Evolutionary conservation across 2,113 vertebrate genomes (phyloP).

Genomic region (Vidua macroura): DNA sequence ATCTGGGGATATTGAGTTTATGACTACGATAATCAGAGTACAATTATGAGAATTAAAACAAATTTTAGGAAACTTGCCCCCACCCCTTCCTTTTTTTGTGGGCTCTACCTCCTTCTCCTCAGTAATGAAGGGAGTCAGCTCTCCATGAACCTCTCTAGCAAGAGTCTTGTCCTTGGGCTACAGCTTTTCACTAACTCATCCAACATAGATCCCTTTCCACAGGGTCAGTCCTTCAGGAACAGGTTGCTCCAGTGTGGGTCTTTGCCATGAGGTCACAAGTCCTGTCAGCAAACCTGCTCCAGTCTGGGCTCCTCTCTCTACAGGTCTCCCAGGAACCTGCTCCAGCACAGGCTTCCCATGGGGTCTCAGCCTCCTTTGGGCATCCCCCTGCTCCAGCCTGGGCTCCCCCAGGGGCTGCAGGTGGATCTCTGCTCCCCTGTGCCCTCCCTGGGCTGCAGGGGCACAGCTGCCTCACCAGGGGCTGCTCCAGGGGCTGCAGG

Average conservation of each 20-base stretch:
- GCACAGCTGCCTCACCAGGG: background rate
- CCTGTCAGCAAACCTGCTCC: fast-evolving
- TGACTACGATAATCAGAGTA: background rate
- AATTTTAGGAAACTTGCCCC: background rate
- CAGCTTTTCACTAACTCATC: background rate
- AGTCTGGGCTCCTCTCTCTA: fast-evolving
- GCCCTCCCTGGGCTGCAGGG: no score
- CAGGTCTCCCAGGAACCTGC: background rate
- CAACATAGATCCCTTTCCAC: background rate
- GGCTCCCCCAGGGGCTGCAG: background rate
- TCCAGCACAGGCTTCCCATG: fast-evolving
- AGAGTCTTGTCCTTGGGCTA: no score
- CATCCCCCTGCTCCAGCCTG: background rate
- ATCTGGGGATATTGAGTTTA: background rate
- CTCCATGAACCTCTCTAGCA: background rate
- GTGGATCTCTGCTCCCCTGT: background rate
- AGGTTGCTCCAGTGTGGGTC: no score
- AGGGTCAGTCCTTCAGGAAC: background rate
- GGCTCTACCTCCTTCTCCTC: background rate
- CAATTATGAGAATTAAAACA: background rate
- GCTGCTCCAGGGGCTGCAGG: background rate
- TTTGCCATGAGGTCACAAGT: fast-evolving
- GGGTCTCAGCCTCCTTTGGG: background rate
- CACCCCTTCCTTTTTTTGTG: fast-evolving
- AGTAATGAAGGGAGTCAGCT: background rate